Evolutionary conservation across 2,113 vertebrate species (phyloP).

Genomic region (Bubalus kerabau): DNA sequence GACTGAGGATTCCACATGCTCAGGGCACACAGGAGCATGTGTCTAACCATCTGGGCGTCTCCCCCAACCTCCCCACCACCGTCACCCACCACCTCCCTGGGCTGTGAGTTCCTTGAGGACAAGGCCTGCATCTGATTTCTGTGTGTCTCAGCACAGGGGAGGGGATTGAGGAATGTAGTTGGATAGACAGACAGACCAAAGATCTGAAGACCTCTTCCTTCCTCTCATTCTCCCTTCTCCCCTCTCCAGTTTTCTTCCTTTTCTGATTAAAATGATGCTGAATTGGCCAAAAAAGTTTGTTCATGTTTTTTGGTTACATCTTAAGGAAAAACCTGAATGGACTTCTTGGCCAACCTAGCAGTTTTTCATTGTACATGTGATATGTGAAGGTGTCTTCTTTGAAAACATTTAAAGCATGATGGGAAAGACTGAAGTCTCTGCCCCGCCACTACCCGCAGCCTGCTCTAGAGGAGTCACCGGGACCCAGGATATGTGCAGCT

Average conservation of each 20-base stretch:
- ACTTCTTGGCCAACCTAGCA: not conserved
- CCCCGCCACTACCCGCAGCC: not conserved
- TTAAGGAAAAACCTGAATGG: not conserved
- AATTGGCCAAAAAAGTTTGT: not conserved
- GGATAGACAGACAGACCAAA: not conserved
- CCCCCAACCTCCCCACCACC: fast-evolving
- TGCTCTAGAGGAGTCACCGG: not conserved
- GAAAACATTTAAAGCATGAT: not conserved
- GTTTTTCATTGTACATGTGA: not conserved
- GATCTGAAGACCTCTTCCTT: not conserved
- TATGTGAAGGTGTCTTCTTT: not conserved
- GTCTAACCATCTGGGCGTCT: not conserved
- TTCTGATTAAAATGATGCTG: not conserved
- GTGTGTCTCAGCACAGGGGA: not conserved
- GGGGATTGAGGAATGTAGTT: too few relatives aligned
- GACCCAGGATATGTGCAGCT: not conserved
- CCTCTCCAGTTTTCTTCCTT: not conserved
- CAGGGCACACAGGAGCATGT: fast-evolving
- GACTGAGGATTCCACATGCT: not conserved
- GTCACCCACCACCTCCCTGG: not conserved
- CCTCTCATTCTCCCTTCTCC: not conserved
- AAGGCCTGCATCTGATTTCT: not conserved
- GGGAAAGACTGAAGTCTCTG: not conserved
- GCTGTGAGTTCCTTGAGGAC: not conserved
- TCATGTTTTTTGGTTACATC: not conserved